These are phyloP conservation scores for Thelaira solivaga DNA, from an alignment of 2,888 invertebrate genomes.

Conservation along the genomic window DNA sequence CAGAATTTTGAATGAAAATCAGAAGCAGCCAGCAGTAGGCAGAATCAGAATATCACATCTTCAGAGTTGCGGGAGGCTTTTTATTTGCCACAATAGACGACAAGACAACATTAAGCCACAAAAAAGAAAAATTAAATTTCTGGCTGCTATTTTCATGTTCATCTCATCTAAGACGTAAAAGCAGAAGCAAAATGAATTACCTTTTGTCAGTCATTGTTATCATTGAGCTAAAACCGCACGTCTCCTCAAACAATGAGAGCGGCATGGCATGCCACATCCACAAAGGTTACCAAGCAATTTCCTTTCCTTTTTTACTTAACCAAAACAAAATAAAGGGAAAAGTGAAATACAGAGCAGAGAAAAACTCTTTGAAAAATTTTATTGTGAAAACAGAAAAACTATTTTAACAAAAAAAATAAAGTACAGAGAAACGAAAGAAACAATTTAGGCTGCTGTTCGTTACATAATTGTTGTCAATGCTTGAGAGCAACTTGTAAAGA, in stretches of 20 bases:
- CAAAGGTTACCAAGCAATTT: slow-evolving; percentile 34
- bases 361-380: slow-evolving; percentile 22
- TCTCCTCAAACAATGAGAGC: slow-evolving; percentile 36
- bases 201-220: slow-evolving; percentile 54
- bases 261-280: slow-evolving; percentile 35
- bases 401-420: not conserved
- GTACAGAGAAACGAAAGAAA: no score
- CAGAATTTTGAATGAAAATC: no score
- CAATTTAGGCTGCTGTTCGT: no score
- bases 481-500: no score
- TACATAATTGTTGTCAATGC: no score
- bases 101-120: slow-evolving; percentile 28
- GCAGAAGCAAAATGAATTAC: slow-evolving; percentile 48
- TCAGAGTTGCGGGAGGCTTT: slow-evolving; percentile 44
- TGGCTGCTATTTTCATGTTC: slow-evolving; percentile 52
- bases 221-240: slow-evolving; percentile 43
- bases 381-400: slow-evolving; percentile 10
- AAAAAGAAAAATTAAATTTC: no score
- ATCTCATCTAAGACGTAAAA: slow-evolving; percentile 31
- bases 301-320: not conserved
- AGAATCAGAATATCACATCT: slow-evolving; percentile 12
- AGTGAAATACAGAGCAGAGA: slow-evolving; percentile 22
- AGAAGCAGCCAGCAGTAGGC: slow-evolving; percentile 15
- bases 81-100: slow-evolving; percentile 39
- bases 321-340: not conserved